Evolutionary conservation across 2,797 vertebrate genomes (phyloP).

Genomic region (Arctocebus calabarensis): DNA sequence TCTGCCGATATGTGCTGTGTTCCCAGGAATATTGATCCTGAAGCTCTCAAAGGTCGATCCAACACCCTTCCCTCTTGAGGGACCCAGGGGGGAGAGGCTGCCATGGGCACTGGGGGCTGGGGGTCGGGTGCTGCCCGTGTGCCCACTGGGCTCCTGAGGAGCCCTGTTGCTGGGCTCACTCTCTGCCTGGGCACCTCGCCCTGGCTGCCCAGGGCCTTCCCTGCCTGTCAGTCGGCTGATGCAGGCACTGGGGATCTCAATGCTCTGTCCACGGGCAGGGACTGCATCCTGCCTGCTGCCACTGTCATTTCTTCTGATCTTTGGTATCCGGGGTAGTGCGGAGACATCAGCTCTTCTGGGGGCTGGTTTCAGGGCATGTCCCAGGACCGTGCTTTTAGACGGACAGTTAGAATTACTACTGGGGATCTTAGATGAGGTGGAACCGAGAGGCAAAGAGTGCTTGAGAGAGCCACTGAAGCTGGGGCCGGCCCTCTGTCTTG

Average conservation of each 20-base stretch:
- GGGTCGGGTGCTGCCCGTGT: conserved; percentile 66
- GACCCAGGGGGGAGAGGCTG: conserved; percentile 46
- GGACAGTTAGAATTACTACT: conserved; percentile 63
- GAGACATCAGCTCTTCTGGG: conserved; percentile 91
- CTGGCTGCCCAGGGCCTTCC: conserved; percentile 84
- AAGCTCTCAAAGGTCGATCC: conserved; percentile 93
- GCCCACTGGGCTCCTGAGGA: conserved; percentile 81
- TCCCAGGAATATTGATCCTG: conserved; percentile 95
- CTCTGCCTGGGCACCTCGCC: conserved; percentile 82
- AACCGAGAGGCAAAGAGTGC: neutral
- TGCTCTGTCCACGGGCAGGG: conserved; percentile 63
- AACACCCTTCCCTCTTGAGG: conserved; percentile 82
- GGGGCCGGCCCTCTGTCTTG: conserved; percentile 54
- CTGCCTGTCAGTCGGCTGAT: conserved; percentile 93
- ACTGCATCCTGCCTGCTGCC: conserved; percentile 52
- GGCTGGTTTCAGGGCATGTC: conserved; percentile 87
- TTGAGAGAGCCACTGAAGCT: conserved; percentile 71
- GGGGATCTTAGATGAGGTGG: conserved; percentile 50
- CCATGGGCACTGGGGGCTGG: conserved; percentile 72
- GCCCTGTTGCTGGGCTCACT: conserved; percentile 86
- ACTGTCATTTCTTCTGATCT: conserved; percentile 91
- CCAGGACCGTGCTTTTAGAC: conserved; percentile 81
- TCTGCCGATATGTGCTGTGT: conserved; percentile 90
- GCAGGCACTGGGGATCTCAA: conserved; percentile 89
- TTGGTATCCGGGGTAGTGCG: conserved; percentile 96